Evolutionary conservation across 2,797 vertebrate species (phyloP).

Genomic region (Delichon dasypus): DNA sequence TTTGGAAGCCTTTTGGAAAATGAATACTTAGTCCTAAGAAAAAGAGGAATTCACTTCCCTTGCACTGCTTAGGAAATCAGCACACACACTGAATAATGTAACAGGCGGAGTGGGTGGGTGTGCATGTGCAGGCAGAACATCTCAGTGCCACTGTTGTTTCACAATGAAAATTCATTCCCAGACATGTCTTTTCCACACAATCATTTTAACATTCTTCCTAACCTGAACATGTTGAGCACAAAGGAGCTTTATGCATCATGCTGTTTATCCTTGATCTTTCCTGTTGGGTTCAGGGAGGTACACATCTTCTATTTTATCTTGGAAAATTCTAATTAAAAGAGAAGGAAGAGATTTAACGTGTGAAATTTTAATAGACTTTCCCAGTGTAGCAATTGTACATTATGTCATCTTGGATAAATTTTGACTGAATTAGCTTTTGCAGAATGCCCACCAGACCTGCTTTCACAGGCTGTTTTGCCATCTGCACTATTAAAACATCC

Average conservation of each 20-base stretch:
- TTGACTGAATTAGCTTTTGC: slow-evolving; percentile 60
- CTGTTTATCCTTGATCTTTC: slow-evolving; percentile 33
- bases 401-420: slow-evolving; percentile 61
- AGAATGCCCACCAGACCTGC: slow-evolving; percentile 64
- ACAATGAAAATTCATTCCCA: slow-evolving; percentile 54
- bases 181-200: slow-evolving; percentile 40
- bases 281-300: not conserved
- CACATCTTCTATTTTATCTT: not conserved
- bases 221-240: slow-evolving; percentile 10
- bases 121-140: slow-evolving; percentile 60
- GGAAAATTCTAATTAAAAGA: slow-evolving; percentile 52
- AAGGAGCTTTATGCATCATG: not conserved
- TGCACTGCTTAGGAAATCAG: not conserved
- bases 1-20: not conserved
- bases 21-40: not conserved
- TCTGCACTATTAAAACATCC: slow-evolving; percentile 71
- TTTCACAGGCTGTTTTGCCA: slow-evolving; percentile 72
- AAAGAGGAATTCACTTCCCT: not conserved
- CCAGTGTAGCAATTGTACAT: slow-evolving; percentile 5
- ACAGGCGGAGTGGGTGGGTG: slow-evolving; percentile 32
- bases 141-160: slow-evolving; percentile 41
- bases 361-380: slow-evolving; percentile 52
- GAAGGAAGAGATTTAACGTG: slow-evolving; percentile 27
- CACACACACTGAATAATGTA: slow-evolving; percentile 55
- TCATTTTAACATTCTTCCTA: slow-evolving; percentile 24